Evolutionary conservation across 2,797 vertebrate genomes (phyloP).

Genomic region (Oryzias sinensis): DNA sequence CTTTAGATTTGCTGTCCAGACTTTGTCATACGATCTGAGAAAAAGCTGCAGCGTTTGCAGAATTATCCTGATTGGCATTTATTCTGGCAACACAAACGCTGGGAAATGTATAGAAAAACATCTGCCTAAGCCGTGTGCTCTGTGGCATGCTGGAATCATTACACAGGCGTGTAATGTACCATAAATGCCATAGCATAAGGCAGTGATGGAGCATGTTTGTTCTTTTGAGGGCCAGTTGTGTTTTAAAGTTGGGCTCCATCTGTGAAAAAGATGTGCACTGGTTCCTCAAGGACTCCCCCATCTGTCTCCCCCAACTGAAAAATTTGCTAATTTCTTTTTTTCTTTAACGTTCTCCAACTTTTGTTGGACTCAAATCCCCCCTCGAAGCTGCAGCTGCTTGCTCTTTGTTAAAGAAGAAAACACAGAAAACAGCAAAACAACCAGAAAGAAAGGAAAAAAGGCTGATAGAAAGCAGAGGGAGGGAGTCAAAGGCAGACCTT

Average conservation of each 20-base stretch:
- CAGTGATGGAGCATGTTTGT: slow-evolving; percentile 67
- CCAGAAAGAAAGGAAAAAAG: slow-evolving; percentile 33
- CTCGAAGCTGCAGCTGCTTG: slow-evolving; percentile 35
- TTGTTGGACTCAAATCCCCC: slow-evolving; percentile 29
- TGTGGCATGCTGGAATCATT: slow-evolving; percentile 67
- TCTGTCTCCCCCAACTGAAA: slow-evolving; percentile 40
- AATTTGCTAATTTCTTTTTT: slow-evolving; percentile 26
- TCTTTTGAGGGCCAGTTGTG: slow-evolving; percentile 52
- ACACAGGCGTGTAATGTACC: slow-evolving; percentile 67
- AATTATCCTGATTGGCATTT: slow-evolving; percentile 9
- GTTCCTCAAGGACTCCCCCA: slow-evolving; percentile 29
- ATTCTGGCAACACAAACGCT: slow-evolving; percentile 27
- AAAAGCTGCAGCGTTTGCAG: slow-evolving; percentile 10
- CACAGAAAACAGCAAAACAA: slow-evolving; percentile 42
- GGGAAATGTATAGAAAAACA: slow-evolving; percentile 54
- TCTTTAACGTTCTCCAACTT: neutral
- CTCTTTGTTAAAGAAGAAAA: slow-evolving; percentile 19
- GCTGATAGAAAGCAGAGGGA: slow-evolving; percentile 47
- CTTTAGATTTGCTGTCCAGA: slow-evolving; percentile 29
- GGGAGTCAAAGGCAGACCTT: slow-evolving; percentile 48
- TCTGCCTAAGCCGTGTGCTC: slow-evolving; percentile 53
- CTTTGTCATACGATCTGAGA: slow-evolving; percentile 38
- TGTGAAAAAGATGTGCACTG: slow-evolving; percentile 44
- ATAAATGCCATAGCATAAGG: slow-evolving; percentile 56
- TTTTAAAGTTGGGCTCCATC: slow-evolving; percentile 47